A percentile compares a stretch with the other conserved stretches of the same genome.
Conservation (phyloP, 2,797 vertebrate species). For the Geotrypetes seraphini region DNA sequence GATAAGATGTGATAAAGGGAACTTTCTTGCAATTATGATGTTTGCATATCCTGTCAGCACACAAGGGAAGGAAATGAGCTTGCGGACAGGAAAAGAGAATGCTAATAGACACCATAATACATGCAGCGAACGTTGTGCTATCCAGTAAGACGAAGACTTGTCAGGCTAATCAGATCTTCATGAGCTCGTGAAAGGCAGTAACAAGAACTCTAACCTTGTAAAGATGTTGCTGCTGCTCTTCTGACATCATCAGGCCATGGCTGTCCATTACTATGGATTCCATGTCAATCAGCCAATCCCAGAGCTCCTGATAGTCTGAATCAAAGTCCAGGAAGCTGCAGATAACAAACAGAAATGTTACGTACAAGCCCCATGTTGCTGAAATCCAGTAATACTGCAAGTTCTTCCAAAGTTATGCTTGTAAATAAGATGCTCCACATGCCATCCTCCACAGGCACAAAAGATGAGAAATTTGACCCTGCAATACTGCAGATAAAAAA, state of each 20-base stretch:
- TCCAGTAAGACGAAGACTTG: slow-evolving; percentile 57
- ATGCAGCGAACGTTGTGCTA: slow-evolving; percentile 53
- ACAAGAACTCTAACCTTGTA: slow-evolving; percentile 79
- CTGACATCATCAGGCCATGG: slow-evolving; percentile 94
- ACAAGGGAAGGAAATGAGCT: slow-evolving; percentile 60
- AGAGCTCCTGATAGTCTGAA: slow-evolving; percentile 88
- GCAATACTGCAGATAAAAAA: too few relatives aligned
- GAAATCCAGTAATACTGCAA: slow-evolving; percentile 59
- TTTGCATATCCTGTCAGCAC: slow-evolving; percentile 52
- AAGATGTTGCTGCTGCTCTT: slow-evolving; percentile 89
- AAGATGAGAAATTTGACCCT: too few relatives aligned
- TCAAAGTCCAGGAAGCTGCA: slow-evolving; percentile 90
- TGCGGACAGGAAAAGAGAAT: slow-evolving; percentile 59
- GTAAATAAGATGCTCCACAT: too few relatives aligned
- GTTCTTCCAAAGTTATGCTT: too few relatives aligned
- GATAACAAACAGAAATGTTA: slow-evolving; percentile 60
- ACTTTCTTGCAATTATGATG: slow-evolving; percentile 66
- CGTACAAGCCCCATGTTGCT: slow-evolving; percentile 57
- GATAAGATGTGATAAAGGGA: slow-evolving; percentile 68
- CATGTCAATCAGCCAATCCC: slow-evolving; percentile 98
- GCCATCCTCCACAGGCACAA: background rate
- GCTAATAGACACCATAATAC: slow-evolving; percentile 67
- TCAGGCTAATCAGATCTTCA: slow-evolving; percentile 68
- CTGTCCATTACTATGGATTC: slow-evolving; percentile 91
- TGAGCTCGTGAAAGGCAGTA: slow-evolving; percentile 54